Conservation (phyloP, 1,140 invertebrate genomes). For the Ceratina calcarata region DNA sequence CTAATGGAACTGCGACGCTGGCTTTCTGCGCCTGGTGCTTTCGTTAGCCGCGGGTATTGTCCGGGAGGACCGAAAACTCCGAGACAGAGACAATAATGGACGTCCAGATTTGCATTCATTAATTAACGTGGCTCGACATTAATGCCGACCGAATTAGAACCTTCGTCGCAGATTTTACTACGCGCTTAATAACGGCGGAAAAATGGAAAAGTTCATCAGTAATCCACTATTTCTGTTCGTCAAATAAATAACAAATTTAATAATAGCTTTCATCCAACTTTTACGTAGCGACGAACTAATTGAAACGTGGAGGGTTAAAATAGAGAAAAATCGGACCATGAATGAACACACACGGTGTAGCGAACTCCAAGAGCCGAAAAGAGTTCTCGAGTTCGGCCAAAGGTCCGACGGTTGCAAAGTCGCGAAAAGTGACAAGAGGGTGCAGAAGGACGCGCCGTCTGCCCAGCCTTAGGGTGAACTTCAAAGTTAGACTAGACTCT, state of each 20-base stretch:
- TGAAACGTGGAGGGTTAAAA: too few species aligned
- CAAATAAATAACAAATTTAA: too few species aligned
- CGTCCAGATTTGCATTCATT: background rate
- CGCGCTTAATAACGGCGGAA: too few species aligned
- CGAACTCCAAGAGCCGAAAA: background rate
- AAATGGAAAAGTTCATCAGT: background rate
- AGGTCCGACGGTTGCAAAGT: background rate
- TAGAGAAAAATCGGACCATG: too few species aligned
- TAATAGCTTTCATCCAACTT: too few species aligned
- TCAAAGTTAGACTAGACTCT: slow-evolving; percentile 21
- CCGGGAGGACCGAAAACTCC: slow-evolving; percentile 3
- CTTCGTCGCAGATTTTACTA: too few species aligned
- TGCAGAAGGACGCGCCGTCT: slow-evolving; percentile 1
- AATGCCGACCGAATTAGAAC: background rate
- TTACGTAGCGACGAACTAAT: too few species aligned
- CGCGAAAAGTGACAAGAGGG: background rate
- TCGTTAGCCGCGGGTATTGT: slow-evolving; percentile 5
- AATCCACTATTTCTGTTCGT: too few species aligned
- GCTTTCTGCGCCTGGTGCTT: background rate
- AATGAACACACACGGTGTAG: too few species aligned
- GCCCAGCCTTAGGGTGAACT: background rate
- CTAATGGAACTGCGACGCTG: slow-evolving; percentile 9
- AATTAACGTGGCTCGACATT: slow-evolving; percentile 1
- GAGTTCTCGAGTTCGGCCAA: background rate
- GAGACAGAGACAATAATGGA: background rate